Evolutionary conservation across 2,888 invertebrate genomes (phyloP).

Genomic region (Stegophylla sp.): DNA sequence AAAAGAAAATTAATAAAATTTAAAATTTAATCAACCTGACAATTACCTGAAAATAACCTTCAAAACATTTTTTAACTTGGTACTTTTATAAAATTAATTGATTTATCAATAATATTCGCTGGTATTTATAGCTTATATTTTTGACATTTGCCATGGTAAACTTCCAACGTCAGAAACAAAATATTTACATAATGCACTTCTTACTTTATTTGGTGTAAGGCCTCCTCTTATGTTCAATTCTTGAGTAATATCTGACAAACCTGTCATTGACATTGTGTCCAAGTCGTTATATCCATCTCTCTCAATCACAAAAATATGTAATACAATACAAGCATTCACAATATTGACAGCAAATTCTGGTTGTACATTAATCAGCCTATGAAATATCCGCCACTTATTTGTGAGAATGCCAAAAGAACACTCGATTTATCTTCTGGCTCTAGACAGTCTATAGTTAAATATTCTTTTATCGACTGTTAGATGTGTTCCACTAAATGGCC

Average conservation of each 20-base stretch:
- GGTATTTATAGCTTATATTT: constrained; percentile 59
- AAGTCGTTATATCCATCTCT: constrained; percentile 61
- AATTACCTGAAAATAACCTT: too few relatives aligned
- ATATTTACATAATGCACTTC: constrained; percentile 59
- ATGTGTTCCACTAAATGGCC: constrained; percentile 61
- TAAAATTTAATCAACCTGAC: too few relatives aligned
- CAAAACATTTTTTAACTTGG: too few relatives aligned
- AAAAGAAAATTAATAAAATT: too few relatives aligned
- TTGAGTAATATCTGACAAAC: constrained; percentile 60
- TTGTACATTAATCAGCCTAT: constrained; percentile 61
- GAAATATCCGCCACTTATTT: constrained; percentile 63
- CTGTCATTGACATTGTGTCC: constrained; percentile 61
- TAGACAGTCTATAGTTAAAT: constrained; percentile 62
- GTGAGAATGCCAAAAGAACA: constrained; percentile 62
- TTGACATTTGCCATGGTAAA: constrained; percentile 60
- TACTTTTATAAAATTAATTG: not conserved
- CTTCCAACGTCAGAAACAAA: constrained; percentile 48
- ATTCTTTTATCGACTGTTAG: constrained; percentile 61
- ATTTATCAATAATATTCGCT: constrained; percentile 31
- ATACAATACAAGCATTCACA: constrained; percentile 62
- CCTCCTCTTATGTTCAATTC: constrained; percentile 60
- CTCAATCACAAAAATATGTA: constrained; percentile 61
- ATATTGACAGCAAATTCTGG: constrained; percentile 61
- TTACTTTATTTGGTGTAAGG: constrained; percentile 60
- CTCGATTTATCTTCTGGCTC: constrained; percentile 62